A percentile compares a stretch with the other conserved stretches of the same genome.
Conservation (phyloP, 2,797 vertebrate species). For the Bradypus variegatus region DNA sequence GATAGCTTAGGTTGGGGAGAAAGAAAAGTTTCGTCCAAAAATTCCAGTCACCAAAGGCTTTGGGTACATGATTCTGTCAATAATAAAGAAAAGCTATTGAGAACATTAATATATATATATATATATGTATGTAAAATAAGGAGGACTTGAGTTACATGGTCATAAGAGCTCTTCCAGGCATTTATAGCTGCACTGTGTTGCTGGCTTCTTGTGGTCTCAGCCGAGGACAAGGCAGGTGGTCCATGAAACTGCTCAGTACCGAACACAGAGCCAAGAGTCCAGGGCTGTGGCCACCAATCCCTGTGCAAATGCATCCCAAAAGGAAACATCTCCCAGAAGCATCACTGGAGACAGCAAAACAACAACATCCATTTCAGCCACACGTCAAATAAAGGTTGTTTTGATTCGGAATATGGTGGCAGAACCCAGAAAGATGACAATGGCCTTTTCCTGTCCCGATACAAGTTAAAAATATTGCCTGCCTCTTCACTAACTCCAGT, state of each 20-base stretch:
- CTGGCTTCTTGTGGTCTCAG: not conserved
- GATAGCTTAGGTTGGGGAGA: not conserved
- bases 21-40: not conserved
- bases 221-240: not conserved
- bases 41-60: not conserved
- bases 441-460: conserved; percentile 43
- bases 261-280: not conserved
- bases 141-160: not conserved
- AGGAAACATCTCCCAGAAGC: not conserved
- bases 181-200: not conserved
- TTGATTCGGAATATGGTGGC: conserved; percentile 19
- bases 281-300: not conserved
- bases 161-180: not conserved
- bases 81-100: not conserved
- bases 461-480: conserved; percentile 61
- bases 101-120: not conserved
- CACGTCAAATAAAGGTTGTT: not conserved
- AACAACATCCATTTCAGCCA: not conserved
- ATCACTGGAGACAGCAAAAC: not conserved
- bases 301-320: not conserved
- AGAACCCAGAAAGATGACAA: not conserved
- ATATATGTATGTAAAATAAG: not conserved
- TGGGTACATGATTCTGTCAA: not conserved
- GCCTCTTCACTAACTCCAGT: conserved; percentile 35
- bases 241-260: not conserved